A percentile compares a stretch with the other conserved stretches of the same genome.
These are phyloP conservation scores for Chymomyza fuscimana DNA, from an alignment of 2,888 invertebrate species.

Conservation along the genomic window DNA sequence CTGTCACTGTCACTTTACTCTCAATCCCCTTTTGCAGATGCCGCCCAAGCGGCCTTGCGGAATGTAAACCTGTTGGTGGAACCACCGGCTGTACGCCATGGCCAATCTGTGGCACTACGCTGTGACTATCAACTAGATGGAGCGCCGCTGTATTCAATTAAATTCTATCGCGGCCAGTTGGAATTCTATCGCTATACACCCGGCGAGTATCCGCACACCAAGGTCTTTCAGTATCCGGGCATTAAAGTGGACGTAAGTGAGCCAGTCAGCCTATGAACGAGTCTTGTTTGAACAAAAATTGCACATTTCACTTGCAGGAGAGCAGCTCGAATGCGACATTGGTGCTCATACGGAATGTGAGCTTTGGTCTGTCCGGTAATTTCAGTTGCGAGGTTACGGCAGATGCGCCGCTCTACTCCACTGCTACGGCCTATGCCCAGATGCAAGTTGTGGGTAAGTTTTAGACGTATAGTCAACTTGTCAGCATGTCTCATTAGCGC, in stretches of 20 bases:
- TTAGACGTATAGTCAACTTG: not conserved
- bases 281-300: not conserved
- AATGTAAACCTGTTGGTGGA: conserved; percentile 81
- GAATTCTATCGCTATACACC: conserved; percentile 86
- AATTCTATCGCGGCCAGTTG: conserved; percentile 85
- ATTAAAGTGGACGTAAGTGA: conserved; percentile 85
- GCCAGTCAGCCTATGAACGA: conserved; percentile 1
- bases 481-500: conserved; percentile 31
- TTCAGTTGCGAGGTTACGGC: conserved; percentile 87
- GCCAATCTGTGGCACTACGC: conserved; percentile 82
- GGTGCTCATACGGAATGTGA: conserved; percentile 85
- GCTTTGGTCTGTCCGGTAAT: conserved; percentile 85
- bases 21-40: conserved; percentile 77
- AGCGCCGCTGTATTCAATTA: conserved; percentile 85
- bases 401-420: conserved; percentile 85
- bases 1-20: not conserved
- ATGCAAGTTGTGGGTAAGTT: conserved; percentile 87
- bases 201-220: conserved; percentile 83
- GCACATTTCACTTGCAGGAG: conserved; percentile 80
- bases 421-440: conserved; percentile 83
- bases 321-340: conserved; percentile 85
- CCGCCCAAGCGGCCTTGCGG: conserved; percentile 80
- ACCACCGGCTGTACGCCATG: conserved; percentile 83
- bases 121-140: conserved; percentile 85
- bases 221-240: conserved; percentile 84